Base-by-base conservation (phyloP, 2,888 invertebrate genomes). In the Clusia tigrina region DNA sequence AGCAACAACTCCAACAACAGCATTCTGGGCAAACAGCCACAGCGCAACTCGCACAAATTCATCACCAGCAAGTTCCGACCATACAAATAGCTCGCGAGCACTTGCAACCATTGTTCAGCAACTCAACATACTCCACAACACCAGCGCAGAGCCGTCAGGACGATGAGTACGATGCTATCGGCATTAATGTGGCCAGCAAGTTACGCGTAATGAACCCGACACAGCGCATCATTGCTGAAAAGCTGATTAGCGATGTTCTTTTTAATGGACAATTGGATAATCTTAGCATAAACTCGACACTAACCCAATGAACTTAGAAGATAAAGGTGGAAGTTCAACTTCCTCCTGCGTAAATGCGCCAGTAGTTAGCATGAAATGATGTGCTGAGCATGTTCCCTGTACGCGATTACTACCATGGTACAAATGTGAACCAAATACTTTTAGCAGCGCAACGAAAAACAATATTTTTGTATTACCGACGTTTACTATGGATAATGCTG, bases 151-250 rank as follows among this genome's bases (percentile, higher is more conserved):
- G 71, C 23, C 73, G 76, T 1, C 74, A 76, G 9, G 80, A 79
- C 17, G 82, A 83, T 54, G 83, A 83, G 64, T 83, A 80, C 52
- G 82, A 83, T 69, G 83, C 83, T 0, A 79, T 83, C 26, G 82
- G 83, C 1, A 75, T 81, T 1, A 83, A 83, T 68, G 82, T 83
- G 55, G 82, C 82, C 12, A 80, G 82, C 18, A 83, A 83, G 62
- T 56, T 83, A 52, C 77, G 82, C 1, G 71, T 74, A 2, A 81
- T 83, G 69, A 83, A 82, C 60, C 78, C 75, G 54, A 83, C 81
- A 2, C 82, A 83, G 60, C 76, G 82, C 22, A 83, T 83, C 3
- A 80, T 83, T 15, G 83, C 82, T 2, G 82, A 83, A 58, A 83
- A 83, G 56, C 70, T 83, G 12, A 83, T 83, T 57, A 82, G 82